Evolutionary conservation across 2,797 vertebrate genomes (phyloP), one percentile per base, ranked within the genome.

Genomic region (Phyllotis vaccarum): DNA sequence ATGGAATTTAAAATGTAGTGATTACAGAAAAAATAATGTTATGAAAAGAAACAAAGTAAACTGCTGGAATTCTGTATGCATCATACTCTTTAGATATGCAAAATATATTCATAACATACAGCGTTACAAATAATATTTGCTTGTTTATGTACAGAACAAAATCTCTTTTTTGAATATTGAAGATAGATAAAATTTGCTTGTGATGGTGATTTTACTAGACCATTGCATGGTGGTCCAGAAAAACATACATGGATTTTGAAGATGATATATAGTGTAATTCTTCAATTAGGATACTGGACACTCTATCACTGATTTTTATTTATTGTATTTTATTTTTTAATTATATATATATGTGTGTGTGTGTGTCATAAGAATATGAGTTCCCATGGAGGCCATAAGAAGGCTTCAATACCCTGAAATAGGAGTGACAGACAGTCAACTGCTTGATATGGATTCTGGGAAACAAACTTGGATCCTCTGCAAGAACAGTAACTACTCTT

Each of bases 1-100:
- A 98, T 94, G 98, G 98, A 99, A 99, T 98, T 99, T 99, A 99
- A 97, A 99, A 98, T 98, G 98, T 99, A 98, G 98, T 98, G 98
- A 98, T 98, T 98, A 98, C 99, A 99, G 99, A 99, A 99, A 98
- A 98, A 95, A 97, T 89, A 98, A 98, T 97, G 99, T 99, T 99
- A 99, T 98, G 98, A 79, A 82, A 31, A 82, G 94, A 97, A 95
- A 96, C 96, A 97, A 97, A 97, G 95, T 98, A 99, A 98, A 98
- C 98, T 98, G 97, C 98, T 98, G 98, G 98, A 98, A 98, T 99
- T 98, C 97, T 98, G 11, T 34, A 46, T 62, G 17, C 98, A 98
- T 98, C 98, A 97, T 98, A 98, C 95, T 98, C 98, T 98, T 99
- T 98, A 99, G 98, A 98, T 98, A 98, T 98, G 98, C 98, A 98